Evolutionary conservation across 2,113 vertebrate genomes (phyloP).

Genomic region (Dasyurus viverrinus): DNA sequence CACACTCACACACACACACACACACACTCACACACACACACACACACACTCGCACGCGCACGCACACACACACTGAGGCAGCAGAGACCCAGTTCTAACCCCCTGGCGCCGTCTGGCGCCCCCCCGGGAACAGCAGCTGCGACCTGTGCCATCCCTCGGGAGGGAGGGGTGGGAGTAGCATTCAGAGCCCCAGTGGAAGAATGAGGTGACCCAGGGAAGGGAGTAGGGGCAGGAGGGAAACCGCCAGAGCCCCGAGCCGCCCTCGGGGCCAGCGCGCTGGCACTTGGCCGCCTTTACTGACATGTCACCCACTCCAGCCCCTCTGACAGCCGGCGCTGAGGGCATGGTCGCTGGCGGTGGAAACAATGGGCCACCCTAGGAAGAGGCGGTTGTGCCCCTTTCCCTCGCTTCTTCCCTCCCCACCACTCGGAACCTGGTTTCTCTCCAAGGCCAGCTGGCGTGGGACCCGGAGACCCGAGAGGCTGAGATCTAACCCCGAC

Average conservation of each 20-base stretch:
- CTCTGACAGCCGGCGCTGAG: not conserved
- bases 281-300: no score
- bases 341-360: not conserved
- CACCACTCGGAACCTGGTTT: not conserved
- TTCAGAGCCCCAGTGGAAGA: not conserved
- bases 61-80: not conserved
- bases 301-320: not conserved
- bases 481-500: not conserved
- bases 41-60: not conserved
- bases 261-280: not conserved
- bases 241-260: not conserved
- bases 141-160: not conserved
- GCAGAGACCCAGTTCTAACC: not conserved
- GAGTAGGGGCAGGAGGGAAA: not conserved
- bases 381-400: not conserved
- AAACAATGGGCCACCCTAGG: not conserved
- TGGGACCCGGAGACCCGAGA: not conserved
- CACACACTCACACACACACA: not conserved
- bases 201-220: not conserved
- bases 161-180: not conserved
- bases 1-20: not conserved
- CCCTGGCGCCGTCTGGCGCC: not conserved
- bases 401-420: not conserved
- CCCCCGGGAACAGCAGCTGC: not conserved
- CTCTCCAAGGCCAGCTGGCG: not conserved